These are phyloP conservation scores for Dysdera silvatica DNA, from an alignment of 1,140 invertebrate genomes.

Conservation along the genomic window DNA sequence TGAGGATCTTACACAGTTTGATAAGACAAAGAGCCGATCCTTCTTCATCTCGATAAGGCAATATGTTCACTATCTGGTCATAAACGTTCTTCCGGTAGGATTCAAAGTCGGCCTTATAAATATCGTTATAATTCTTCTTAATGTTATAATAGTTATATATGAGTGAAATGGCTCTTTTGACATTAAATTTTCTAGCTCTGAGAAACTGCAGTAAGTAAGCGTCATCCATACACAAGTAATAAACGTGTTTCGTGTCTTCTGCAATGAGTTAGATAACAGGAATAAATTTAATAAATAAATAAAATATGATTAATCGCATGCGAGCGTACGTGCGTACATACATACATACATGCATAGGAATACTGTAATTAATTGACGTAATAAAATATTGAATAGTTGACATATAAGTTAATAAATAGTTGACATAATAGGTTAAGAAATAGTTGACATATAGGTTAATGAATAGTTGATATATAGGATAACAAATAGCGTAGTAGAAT, in stretches of 20 bases:
- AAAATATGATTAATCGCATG: too few relatives aligned
- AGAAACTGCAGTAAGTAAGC: constrained; percentile 71
- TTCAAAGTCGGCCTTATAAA: constrained; percentile 11
- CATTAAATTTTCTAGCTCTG: constrained; percentile 69
- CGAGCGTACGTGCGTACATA: too few relatives aligned
- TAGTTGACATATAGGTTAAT: too few relatives aligned
- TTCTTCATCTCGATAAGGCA: constrained; percentile 63
- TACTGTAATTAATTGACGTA: too few relatives aligned
- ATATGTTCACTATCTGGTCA: constrained; percentile 60
- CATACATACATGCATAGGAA: too few relatives aligned
- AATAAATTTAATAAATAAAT: too few relatives aligned
- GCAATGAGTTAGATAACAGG: not conserved
- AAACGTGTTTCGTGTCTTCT: not conserved
- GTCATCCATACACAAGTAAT: constrained; percentile 52
- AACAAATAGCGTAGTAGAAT: too few relatives aligned
- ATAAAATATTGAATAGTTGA: too few relatives aligned
- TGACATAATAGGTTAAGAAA: too few relatives aligned
- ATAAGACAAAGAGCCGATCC: constrained; percentile 69
- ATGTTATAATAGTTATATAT: constrained; percentile 69
- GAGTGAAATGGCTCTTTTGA: constrained; percentile 64
- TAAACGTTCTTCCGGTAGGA: not conserved
- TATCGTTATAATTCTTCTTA: constrained; percentile 55
- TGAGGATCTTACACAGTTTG: constrained; percentile 10
- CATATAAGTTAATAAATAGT: too few relatives aligned
- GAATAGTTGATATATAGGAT: too few relatives aligned